Percentiles rank a stretch among this genome's conserved stretches.
Conservation (phyloP, 2,888 invertebrate genomes). For the Drosophila barbarae region DNA sequence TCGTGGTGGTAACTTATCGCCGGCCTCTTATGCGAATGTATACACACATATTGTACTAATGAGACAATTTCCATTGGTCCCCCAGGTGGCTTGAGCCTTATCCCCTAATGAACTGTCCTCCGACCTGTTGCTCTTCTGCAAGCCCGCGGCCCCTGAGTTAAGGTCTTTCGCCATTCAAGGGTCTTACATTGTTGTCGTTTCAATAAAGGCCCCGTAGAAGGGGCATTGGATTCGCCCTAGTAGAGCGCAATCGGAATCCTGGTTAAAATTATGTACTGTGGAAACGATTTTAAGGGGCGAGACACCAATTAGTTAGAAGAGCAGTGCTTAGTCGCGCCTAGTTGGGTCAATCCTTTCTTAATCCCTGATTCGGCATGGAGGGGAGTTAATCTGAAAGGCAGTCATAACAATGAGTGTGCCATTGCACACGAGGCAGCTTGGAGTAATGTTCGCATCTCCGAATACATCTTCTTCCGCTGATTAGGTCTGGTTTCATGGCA, state of each 20-base stretch:
- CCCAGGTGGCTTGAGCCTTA: constrained; percentile 58
- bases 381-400: constrained; percentile 44
- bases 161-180: not conserved
- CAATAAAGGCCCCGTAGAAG: constrained; percentile 54
- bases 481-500: constrained; percentile 19
- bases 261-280: not conserved
- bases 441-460: not conserved
- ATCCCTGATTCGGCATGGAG: not conserved
- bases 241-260: not conserved
- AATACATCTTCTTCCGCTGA: constrained; percentile 2
- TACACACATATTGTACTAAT: constrained; percentile 50
- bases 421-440: constrained; percentile 54
- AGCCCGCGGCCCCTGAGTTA: not conserved
- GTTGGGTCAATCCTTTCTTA: not conserved
- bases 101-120: constrained; percentile 68
- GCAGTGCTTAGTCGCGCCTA: not conserved
- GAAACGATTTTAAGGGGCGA: not conserved
- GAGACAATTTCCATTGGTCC: constrained; percentile 69
- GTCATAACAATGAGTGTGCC: constrained; percentile 27
- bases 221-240: not conserved
- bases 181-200: constrained; percentile 52
- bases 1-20: constrained; percentile 47
- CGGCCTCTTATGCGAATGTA: constrained; percentile 7
- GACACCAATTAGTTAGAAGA: constrained; percentile 2
- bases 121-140: constrained; percentile 58